These are phyloP conservation scores for Rotaria socialis DNA, from an alignment of 2,888 invertebrate genomes.

Conservation along the genomic window DNA sequence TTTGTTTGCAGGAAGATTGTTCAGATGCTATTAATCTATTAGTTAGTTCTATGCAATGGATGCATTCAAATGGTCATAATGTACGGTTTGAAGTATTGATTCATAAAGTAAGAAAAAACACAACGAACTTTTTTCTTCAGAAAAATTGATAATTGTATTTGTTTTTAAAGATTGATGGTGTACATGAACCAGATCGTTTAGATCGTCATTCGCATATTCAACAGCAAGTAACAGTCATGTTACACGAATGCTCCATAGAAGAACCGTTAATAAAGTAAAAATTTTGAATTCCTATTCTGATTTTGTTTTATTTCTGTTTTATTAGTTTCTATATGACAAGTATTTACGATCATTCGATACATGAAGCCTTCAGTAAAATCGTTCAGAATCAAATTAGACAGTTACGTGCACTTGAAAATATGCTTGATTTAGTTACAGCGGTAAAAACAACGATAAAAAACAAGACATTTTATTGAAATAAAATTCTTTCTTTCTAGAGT, in stretches of 20 bases:
- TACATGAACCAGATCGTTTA: neutral
- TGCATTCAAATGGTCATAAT: neutral
- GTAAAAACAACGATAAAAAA: neutral
- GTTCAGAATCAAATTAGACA: conserved; percentile 25
- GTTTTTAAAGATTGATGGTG: conserved; percentile 6
- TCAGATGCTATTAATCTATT: conserved; percentile 14
- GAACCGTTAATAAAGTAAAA: conserved; percentile 8
- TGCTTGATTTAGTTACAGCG: conserved; percentile 1
- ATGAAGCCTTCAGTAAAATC: conserved; percentile 31
- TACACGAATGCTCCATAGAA: conserved; percentile 5
- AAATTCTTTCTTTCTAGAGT: neutral
- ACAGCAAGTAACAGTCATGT: conserved; percentile 20
- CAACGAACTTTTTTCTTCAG: neutral
- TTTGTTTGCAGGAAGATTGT: neutral
- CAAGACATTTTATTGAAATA: neutral
- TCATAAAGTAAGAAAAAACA: neutral
- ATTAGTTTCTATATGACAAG: conserved; percentile 24
- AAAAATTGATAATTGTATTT: neutral
- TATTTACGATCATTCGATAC: conserved; percentile 36
- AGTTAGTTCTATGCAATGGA: neutral
- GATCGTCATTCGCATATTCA: neutral
- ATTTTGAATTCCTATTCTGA: neutral
- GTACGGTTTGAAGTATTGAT: conserved; percentile 7
- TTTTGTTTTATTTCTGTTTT: neutral
- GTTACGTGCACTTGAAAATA: conserved; percentile 26